Percentiles rank a stretch among this genome's conserved stretches.
Conservation (phyloP, 2,797 vertebrate genomes). For the Apogon hyalosoma region DNA sequence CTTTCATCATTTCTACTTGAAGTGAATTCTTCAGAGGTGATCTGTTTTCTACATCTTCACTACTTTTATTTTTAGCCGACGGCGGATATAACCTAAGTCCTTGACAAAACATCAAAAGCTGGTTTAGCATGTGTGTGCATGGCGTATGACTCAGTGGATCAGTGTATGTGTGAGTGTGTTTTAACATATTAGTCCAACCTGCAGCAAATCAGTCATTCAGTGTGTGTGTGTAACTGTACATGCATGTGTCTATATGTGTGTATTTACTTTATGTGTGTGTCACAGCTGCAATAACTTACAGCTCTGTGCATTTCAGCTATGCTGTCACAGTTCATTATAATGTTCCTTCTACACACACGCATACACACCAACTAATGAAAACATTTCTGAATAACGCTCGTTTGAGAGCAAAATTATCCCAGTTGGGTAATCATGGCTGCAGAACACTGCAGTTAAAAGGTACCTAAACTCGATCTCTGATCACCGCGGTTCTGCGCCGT, state of each 20-base stretch:
- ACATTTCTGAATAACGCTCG: constrained; percentile 46
- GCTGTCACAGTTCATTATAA: constrained; percentile 67
- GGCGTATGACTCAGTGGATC: constrained; percentile 72
- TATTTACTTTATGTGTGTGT: constrained; percentile 41
- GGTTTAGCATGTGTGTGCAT: constrained; percentile 71
- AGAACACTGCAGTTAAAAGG: constrained; percentile 30
- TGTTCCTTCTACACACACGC: constrained; percentile 33
- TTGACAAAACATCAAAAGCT: constrained; percentile 77
- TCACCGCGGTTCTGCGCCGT: constrained; percentile 26
- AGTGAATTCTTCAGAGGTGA: constrained; percentile 68
- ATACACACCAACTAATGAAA: constrained; percentile 44
- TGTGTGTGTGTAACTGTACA: constrained; percentile 47
- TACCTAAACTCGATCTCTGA: constrained; percentile 42
- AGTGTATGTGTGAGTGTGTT: constrained; percentile 71
- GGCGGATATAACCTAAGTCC: constrained; percentile 68
- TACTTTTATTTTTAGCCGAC: constrained; percentile 72
- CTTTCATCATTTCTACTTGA: constrained; percentile 53
- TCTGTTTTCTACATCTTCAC: constrained; percentile 52
- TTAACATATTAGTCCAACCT: constrained; percentile 78
- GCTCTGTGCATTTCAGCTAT: constrained; percentile 69
- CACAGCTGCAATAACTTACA: constrained; percentile 78
- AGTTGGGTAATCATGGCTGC: constrained; percentile 45
- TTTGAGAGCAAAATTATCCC: constrained; percentile 45
- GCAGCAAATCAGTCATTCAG: constrained; percentile 69
- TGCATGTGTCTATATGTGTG: constrained; percentile 54